Base-by-base conservation (phyloP, 2,113 vertebrate genomes). In the Oryzias curvinotus region DNA sequence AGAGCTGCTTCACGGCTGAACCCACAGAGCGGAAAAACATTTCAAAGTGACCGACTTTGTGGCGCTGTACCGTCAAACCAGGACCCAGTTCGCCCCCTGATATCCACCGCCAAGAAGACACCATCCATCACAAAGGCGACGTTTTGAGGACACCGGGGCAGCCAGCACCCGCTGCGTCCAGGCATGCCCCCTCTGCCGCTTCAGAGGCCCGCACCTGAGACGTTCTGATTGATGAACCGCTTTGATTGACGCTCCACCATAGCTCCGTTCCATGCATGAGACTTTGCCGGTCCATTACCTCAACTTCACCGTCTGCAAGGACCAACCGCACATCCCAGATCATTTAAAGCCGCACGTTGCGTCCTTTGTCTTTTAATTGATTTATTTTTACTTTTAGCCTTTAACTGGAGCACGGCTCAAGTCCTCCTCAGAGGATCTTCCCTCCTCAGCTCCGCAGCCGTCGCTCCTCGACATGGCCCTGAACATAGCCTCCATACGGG, bases 401-500 rank as follows among this genome's bases (percentile, higher is more conserved):
- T 71, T 61, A 21, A 45, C 65, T 77, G 72, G 63, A 68, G 65
- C 69, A 23, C 44, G 26, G 28, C 56, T 18, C 57, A 65, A 49
- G 44, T 4, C 51, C 52, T 57, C 73, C 45, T 52, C 63, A 62
- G 69, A 85, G 73, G 75, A 83, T 52, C 49, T 63, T 74, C 62
- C 64, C 65, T 66, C 62, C 44, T 44, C 62, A 53, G 78, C 71
- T 83, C 79, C 52, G 28, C 56, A 42, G 71, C 80, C 72, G 45
- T 49, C 36, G 28, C 62, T 30, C 62, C 71, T 89, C 47, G 86
- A 62, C 90, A 98, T 98, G 96, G 95, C 96, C 91, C 94, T 98
- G 90, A 98, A 97, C 92, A 95, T 97, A 65, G 91, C 96, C 76
- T 96, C 96, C 0, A 96, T 98, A 78, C 93, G 97, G 92, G 97